Conservation (phyloP, 2,888 invertebrate genomes). For the Nipponacmea schrenckii region DNA sequence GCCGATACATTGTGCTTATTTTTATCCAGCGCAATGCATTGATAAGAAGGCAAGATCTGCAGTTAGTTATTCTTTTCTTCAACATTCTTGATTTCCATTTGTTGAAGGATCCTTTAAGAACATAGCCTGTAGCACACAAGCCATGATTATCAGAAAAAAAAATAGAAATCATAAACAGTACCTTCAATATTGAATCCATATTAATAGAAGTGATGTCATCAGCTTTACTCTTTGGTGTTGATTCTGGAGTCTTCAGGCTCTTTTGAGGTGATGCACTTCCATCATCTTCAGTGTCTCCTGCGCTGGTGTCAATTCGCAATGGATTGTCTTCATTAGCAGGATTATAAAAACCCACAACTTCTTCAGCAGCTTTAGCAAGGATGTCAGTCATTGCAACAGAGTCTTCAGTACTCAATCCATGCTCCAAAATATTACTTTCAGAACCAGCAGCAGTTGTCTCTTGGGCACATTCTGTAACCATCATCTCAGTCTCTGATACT, state of each 20-base stretch:
- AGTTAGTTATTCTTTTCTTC: too few species aligned
- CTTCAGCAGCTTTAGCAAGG: constrained; percentile 66
- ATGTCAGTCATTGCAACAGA: constrained; percentile 43
- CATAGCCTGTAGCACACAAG: too few species aligned
- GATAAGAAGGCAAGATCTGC: too few species aligned
- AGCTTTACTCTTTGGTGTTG: background rate
- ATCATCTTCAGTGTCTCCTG: constrained; percentile 48
- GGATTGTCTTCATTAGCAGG: constrained; percentile 61
- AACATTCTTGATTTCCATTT: too few species aligned
- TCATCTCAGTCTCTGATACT: background rate
- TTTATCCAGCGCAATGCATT: too few species aligned
- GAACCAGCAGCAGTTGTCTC: background rate
- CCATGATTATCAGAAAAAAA: too few species aligned
- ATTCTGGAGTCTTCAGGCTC: constrained; percentile 9
- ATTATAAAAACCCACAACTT: constrained; percentile 65
- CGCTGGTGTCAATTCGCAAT: constrained; percentile 60
- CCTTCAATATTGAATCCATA: background rate
- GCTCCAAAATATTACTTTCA: background rate
- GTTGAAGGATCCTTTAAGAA: too few species aligned
- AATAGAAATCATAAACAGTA: background rate
- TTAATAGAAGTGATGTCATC: constrained; percentile 1
- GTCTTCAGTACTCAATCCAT: background rate
- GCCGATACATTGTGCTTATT: too few species aligned
- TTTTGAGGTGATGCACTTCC: constrained; percentile 18
- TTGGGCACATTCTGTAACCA: background rate